Percentiles rank a stretch among this genome's conserved stretches.
Conservation (phyloP, 2,888 invertebrate species). For the Cancer borealis region DNA sequence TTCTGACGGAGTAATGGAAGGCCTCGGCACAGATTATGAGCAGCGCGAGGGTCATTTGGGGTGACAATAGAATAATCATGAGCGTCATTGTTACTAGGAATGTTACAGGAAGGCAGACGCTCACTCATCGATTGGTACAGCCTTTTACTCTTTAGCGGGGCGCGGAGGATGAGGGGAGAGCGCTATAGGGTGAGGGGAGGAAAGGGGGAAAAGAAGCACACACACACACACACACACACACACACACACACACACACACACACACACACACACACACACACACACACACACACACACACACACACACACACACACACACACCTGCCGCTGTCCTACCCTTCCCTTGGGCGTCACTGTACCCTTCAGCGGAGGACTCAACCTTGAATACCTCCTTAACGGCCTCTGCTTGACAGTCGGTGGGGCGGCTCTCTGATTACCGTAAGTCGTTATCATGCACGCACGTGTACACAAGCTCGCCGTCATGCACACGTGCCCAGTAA, state of each 20-base stretch:
- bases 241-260: neutral
- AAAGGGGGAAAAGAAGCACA: neutral
- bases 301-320: neutral
- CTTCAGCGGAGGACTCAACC: neutral
- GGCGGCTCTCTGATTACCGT: conserved; percentile 49
- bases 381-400: neutral
- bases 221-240: neutral
- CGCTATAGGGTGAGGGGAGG: neutral
- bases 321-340: neutral
- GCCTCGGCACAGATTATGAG: conserved; percentile 7
- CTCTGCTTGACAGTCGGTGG: conserved; percentile 7
- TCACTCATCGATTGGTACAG: conserved; percentile 31
- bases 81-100: conserved; percentile 8
- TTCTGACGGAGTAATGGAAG: neutral
- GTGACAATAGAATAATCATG: conserved; percentile 32
- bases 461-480: conserved; percentile 44
- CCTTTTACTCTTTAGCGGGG: neutral
- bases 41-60: conserved; percentile 35
- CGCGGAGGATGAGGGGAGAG: neutral
- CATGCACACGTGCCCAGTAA: conserved; percentile 47
- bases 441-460: conserved; percentile 48
- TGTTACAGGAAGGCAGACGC: conserved; percentile 36
- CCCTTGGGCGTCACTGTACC: neutral
- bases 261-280: neutral
- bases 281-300: conserved; percentile 46